Evolutionary conservation across 2,888 invertebrate species (phyloP), one percentile per base, ranked within the genome.

Genomic region (Isoperla grammatica): DNA sequence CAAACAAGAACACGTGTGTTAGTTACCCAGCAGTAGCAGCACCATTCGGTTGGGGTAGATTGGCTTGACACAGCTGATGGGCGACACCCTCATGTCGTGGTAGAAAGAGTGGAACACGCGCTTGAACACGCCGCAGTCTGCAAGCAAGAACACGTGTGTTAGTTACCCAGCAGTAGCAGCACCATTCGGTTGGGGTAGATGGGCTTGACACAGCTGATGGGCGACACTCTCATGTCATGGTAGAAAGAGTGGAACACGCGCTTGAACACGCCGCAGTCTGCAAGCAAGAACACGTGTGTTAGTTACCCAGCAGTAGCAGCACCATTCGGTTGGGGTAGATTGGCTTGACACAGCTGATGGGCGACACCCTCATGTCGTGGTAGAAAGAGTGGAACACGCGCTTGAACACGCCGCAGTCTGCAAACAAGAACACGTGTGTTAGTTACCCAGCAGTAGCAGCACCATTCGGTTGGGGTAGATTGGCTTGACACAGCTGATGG

Each of bases 21-120:
- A 37, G 37, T 71, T 70, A 63, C 70, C 72, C 57, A 79, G 64
- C 2, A 76, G 63, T 20, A 80, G 69, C 12, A 80, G 70, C 39
- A 77, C 67, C 71, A 80, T 73, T 39, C 80, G 72, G 60, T 76
- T 76, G 68, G 72, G 68, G 66, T 79, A 79, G 59, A 74, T 70
- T 12, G 79, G 79, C 22, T 63, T 66, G 15, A 71, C 64, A 58
- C 70, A 71, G 6, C 65, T 59, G 15, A 66, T 64, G 5, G 72
- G 69, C 20, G 68, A 67, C 13, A 70, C 68, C n/a, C 71, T 64
- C 46, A 73, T 68, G 61, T 78, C 77, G 59, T 71, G 71, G 61
- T 71, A 70, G 59, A 74, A 65, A 39, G 71, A 62, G 37, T 72
- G 63, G 62, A 72, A 73, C 29, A 77, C 67, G 48, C 78, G 68